Evolutionary conservation across 2,113 vertebrate genomes (phyloP).

Genomic region (Pogona vitticeps): DNA sequence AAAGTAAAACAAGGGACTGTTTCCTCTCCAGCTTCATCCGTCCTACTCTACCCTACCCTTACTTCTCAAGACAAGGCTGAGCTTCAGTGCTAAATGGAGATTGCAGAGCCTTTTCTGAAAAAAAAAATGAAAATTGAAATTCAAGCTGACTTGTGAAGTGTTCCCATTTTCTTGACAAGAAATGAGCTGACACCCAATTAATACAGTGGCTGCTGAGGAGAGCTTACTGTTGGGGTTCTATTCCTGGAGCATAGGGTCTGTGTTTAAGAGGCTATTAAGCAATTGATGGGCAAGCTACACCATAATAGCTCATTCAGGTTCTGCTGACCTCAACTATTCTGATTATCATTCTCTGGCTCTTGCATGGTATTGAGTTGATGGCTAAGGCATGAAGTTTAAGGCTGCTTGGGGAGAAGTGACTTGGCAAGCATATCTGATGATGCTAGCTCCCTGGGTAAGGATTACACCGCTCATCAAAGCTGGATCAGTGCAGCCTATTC

Average conservation of each 20-base stretch:
- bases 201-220: conserved; percentile 54
- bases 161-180: conserved; percentile 56
- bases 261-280: conserved; percentile 69
- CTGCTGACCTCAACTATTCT: conserved; percentile 50
- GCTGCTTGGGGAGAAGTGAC: conserved; percentile 33
- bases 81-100: conserved; percentile 16
- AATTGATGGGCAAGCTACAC: conserved; percentile 53
- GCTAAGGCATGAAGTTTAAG: conserved; percentile 37
- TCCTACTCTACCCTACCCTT: neutral
- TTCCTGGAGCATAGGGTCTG: conserved; percentile 56
- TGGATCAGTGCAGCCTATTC: neutral
- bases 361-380: conserved; percentile 21
- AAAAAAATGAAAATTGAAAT: conserved; percentile 44
- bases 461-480: conserved; percentile 14
- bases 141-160: conserved; percentile 37
- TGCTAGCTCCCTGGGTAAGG: conserved; percentile 10
- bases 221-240: neutral
- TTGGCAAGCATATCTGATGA: conserved; percentile 18
- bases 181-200: conserved; percentile 50
- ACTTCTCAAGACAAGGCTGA: neutral
- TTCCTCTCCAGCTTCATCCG: neutral
- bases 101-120: conserved; percentile 18
- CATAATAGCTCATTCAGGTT: conserved; percentile 57
- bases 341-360: conserved; percentile 51
- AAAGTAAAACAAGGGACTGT: neutral